Evolutionary conservation across 2,113 vertebrate species (phyloP).

Genomic region (Verasper variegatus): DNA sequence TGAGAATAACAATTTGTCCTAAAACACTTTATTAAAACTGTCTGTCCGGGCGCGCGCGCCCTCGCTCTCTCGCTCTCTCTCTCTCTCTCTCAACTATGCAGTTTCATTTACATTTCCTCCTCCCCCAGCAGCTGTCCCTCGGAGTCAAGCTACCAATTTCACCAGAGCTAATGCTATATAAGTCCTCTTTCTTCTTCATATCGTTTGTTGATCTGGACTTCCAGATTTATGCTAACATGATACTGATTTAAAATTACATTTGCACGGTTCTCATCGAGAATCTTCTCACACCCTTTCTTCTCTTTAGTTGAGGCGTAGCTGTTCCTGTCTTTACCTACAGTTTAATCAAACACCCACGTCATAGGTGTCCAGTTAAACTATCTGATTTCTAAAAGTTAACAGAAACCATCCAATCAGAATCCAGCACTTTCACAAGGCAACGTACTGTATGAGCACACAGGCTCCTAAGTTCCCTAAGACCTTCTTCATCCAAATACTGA

Average conservation of each 20-base stretch:
- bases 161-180: background rate
- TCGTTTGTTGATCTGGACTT: background rate
- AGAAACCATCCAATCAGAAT: background rate
- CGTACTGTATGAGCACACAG: too few relatives aligned
- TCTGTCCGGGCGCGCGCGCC: too few relatives aligned
- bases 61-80: too few relatives aligned
- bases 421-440: background rate
- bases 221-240: background rate
- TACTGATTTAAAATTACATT: background rate
- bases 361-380: background rate
- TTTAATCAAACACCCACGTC: background rate
- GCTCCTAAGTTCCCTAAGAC: too few relatives aligned
- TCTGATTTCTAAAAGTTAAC: background rate
- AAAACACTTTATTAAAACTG: background rate
- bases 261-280: background rate
- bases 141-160: background rate
- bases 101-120: background rate
- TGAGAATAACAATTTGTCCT: background rate
- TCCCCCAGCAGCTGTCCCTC: constrained; percentile 1
- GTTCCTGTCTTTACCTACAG: background rate
- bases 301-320: background rate
- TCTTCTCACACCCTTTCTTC: background rate
- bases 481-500: too few relatives aligned
- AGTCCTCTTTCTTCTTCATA: background rate
- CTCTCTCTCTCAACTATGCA: background rate